Base-by-base conservation (phyloP, 2,113 vertebrate genomes). In the Prionailurus viverrinus region DNA sequence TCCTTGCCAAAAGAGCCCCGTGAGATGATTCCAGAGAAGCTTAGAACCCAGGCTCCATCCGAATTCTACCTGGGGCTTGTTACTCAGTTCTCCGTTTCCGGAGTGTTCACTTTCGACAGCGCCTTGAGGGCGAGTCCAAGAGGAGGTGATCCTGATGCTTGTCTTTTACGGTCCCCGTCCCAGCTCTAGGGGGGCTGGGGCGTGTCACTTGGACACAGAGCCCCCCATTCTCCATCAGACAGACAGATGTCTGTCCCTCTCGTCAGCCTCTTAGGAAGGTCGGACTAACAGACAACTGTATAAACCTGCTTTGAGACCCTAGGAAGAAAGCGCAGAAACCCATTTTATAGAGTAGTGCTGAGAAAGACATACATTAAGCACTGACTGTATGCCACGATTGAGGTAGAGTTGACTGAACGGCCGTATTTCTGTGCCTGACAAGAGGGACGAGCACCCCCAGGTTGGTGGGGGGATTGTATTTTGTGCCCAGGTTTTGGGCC, bases 311-410 rank as follows among this genome's bases (percentile, higher is more conserved):
- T 74, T 33, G 36, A 87, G 58, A 39, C 41, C 45, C 8, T 31
- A 25, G 14, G 16, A 83, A 29, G 58, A 51, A 91, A 45, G 23
- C 23, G 9, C 1, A 27, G 65, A 94, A 93, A 68, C 23, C 45
- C 61, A 5, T 39, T 86, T 76, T n/a, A 18, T 25, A 36, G 9
- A 16, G 25, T 29, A 2, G 74, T n/a, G 7, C 39, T 3, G 16
- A 45, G 36, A 53, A 92, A 39, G 10, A 27, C 10, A 2, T 45
- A 45, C 31, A 23, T 15, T 23, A 25, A 78, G 41, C 39, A 31
- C 41, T 6, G 18, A 65, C 12, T 0, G 41, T 55, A 41, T 16
- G 33, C 41, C 25, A 7, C 51, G 13, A 19, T 0, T 14, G 41
- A 9, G n/a, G 4, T 39, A 33, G 27, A 74, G 16, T 16, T 61